Conservation (phyloP, 2,113 vertebrate genomes). For the Cynocephalus volans region DNA sequence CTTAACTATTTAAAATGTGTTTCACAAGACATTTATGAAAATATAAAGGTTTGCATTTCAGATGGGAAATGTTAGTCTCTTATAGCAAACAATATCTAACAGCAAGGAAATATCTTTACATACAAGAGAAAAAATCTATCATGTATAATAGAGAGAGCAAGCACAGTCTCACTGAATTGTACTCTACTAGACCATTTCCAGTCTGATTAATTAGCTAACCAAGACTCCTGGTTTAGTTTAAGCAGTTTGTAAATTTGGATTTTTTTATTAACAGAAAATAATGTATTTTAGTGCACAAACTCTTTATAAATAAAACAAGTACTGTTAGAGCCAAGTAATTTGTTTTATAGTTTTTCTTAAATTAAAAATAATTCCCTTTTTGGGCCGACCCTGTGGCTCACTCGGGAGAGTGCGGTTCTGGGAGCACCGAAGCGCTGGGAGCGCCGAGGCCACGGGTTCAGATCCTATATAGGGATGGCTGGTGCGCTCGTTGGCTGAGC, state of each 20-base stretch:
- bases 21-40: slow-evolving; percentile 39
- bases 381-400: too few relatives aligned
- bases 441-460: too few relatives aligned
- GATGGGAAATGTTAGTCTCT: background rate
- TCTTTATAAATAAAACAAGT: background rate
- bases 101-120: background rate
- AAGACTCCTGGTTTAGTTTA: background rate
- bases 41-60: slow-evolving; percentile 40
- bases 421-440: too few relatives aligned
- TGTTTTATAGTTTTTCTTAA: slow-evolving; percentile 30
- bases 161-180: background rate
- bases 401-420: too few relatives aligned
- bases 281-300: background rate
- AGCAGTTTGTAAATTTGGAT: background rate
- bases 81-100: background rate
- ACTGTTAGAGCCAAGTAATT: background rate
- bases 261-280: background rate
- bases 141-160: background rate
- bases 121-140: background rate
- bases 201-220: background rate
- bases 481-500: too few relatives aligned
- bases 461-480: too few relatives aligned
- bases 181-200: background rate
- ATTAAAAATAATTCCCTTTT: slow-evolving; percentile 38
- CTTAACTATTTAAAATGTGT: slow-evolving; percentile 9